Base-by-base conservation (phyloP, 2,797 vertebrate genomes). In the Columba guinea region DNA sequence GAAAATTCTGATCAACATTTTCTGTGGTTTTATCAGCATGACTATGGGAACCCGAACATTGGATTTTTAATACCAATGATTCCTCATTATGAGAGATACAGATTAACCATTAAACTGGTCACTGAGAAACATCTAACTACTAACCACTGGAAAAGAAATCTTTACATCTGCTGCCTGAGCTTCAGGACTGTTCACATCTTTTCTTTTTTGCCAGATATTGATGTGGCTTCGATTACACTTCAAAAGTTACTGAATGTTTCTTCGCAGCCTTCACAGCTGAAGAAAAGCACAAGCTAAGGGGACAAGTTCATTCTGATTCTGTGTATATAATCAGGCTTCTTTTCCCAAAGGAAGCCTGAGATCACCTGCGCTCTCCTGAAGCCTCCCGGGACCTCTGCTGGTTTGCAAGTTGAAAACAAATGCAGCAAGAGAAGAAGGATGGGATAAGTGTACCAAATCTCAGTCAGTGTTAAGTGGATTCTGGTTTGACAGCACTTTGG, bases 401-500 rank as follows among this genome's bases (percentile, higher is more conserved):
- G 41, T 48, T 80, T 48, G 28, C 64, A 34, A 24, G 32, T 56
- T 90, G 52, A 17, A 90, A 88, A 80, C 44, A 63, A 68, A 39
- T 0, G 2, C 59, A 73, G 35, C 60, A 55, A 60, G 84, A 85
- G 78, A 67, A 75, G 60, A 69, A 55, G 55, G 39, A 52, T 64
- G 44, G 15, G 21, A 3, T 32, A 60, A 85, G 27, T 17, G 11
- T 63, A 80, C 63, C 58, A 79, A 49, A 52, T 16, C 86, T 86
- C 77, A 55, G 37, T 82, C 44, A 26, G 34, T 24, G 44, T 37
- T 89, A 79, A 79, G 53, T 62, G 46, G 14, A 55, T 55, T 77
- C 88, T 77, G 52, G 56, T 87, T 64, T 89, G 89, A 95, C 59
- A 92, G 81, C 78, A 77, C 84, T 95, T 85, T 10, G 21, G 86